These are phyloP conservation scores for Caranx melampygus DNA, from an alignment of 2,113 vertebrate genomes.

Conservation along the genomic window DNA sequence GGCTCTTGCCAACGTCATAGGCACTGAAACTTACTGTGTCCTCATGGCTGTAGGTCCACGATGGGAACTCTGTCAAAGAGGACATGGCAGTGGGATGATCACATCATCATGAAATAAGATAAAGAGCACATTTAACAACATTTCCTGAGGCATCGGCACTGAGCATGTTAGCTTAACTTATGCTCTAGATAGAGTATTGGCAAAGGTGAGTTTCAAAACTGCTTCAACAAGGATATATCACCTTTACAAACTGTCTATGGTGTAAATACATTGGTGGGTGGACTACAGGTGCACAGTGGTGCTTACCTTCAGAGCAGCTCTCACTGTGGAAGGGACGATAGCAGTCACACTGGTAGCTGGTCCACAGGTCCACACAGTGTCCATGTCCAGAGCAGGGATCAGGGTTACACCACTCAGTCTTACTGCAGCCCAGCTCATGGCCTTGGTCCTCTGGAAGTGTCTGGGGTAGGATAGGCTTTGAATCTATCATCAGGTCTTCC, in stretches of 20 bases:
- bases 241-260: no score
- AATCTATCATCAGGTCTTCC: slow-evolving; percentile 88
- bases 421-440: slow-evolving; percentile 83
- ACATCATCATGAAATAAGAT: neutral
- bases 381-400: slow-evolving; percentile 87
- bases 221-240: no score
- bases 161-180: no score
- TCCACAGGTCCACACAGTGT: slow-evolving; percentile 91
- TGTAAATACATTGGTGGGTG: no score
- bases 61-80: slow-evolving; percentile 82
- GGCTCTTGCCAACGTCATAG: slow-evolving; percentile 77
- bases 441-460: slow-evolving; percentile 48
- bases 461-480: slow-evolving; percentile 79
- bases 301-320: slow-evolving; percentile 87
- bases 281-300: neutral
- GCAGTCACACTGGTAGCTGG: slow-evolving; percentile 88
- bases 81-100: slow-evolving; percentile 2
- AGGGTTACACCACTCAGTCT: slow-evolving; percentile 86
- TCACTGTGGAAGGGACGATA: slow-evolving; percentile 86
- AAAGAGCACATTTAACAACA: neutral
- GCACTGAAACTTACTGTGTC: slow-evolving; percentile 83
- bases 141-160: neutral
- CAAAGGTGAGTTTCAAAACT: no score
- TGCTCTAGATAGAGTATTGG: no score
- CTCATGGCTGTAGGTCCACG: slow-evolving; percentile 89